These are phyloP conservation scores for Numenius arquata DNA, from an alignment of 2,113 vertebrate genomes.

Conservation along the genomic window DNA sequence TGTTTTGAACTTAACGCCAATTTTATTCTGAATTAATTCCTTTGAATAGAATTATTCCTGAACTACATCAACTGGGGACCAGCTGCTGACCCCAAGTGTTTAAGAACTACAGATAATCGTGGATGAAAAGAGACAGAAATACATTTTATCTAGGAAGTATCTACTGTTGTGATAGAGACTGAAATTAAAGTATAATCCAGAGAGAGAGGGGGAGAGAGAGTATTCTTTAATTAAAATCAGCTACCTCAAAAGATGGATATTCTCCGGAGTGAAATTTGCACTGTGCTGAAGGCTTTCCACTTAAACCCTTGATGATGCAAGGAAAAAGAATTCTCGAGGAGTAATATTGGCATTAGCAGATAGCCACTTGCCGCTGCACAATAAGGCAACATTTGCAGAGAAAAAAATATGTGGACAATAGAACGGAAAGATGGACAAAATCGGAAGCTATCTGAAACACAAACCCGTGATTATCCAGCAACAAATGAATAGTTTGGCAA, in stretches of 20 bases:
- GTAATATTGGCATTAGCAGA: conserved; percentile 29
- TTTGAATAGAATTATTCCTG: conserved; percentile 53
- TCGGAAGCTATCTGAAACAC: background rate
- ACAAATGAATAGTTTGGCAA: background rate
- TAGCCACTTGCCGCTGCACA: conserved; percentile 8
- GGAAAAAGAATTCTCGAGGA: conserved; percentile 9
- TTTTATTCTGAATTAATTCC: conserved; percentile 52
- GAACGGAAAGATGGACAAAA: background rate
- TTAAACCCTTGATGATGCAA: conserved; percentile 59
- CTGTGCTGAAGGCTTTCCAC: conserved; percentile 52
- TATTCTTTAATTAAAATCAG: conserved; percentile 67
- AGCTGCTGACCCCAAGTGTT: conserved; percentile 60
- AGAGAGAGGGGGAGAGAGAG: background rate
- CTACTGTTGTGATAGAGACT: conserved; percentile 59
- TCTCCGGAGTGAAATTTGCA: conserved; percentile 65
- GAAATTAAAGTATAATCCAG: conserved; percentile 66
- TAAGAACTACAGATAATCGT: conserved; percentile 55
- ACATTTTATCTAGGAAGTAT: conserved; percentile 63
- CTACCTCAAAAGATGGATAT: conserved; percentile 63
- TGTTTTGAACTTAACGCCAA: conserved; percentile 27
- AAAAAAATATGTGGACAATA: background rate
- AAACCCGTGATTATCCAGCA: background rate
- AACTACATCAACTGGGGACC: conserved; percentile 41
- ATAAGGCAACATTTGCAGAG: background rate
- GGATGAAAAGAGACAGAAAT: conserved; percentile 58